Base-by-base conservation (phyloP, 2,888 invertebrate species). In the Caenorhabditis uteleia region DNA sequence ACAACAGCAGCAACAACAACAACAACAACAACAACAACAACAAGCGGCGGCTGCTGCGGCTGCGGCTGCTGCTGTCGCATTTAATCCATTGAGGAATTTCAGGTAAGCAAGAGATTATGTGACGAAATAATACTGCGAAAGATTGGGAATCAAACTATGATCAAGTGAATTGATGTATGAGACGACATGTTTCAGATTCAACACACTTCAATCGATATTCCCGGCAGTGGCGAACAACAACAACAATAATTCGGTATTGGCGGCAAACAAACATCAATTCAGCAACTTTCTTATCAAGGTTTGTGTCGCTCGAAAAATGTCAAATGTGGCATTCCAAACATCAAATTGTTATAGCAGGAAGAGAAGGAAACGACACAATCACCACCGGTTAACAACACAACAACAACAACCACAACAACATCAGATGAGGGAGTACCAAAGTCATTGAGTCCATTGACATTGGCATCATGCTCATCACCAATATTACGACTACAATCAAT, bases 191-290 rank as follows among this genome's bases (percentile, higher is more conserved):
- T 68, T 50, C 56, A 69, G 70, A 48, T 56, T 62, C 49, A 66
- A 70, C 49, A 59, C 67, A 8, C 55, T 70, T 4, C 64, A 64
- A 40, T 61, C 64, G n/a, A 70, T 70, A 26, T 70, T 70, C 29
- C 70, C 70, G 5, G 20, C 49, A n/a, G 50, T 64, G 10, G 36
- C 64, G 38, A 39, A 53, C 25, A 62, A 64, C 55, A 67, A 67
- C 46, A 70, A 60, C 47, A 58, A 66, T 39, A 45, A 31, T 27
- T n/a, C n/a, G n/a, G n/a, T n/a, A n/a, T n/a, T n/a, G n/a, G n/a
- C n/a, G n/a, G n/a, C n/a, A n/a, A n/a, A n/a, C n/a, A n/a, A n/a
- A n/a, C n/a, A n/a, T n/a, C n/a, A n/a, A n/a, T n/a, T n/a, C n/a
- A n/a, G n/a, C n/a, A n/a, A n/a, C n/a, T n/a, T n/a, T n/a, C n/a